A percentile compares a stretch with the other conserved stretches of the same genome.
phyloP scores from a whole-genome alignment of 2,888 invertebrate species.

The Pasiphila rectangulata region DNA sequence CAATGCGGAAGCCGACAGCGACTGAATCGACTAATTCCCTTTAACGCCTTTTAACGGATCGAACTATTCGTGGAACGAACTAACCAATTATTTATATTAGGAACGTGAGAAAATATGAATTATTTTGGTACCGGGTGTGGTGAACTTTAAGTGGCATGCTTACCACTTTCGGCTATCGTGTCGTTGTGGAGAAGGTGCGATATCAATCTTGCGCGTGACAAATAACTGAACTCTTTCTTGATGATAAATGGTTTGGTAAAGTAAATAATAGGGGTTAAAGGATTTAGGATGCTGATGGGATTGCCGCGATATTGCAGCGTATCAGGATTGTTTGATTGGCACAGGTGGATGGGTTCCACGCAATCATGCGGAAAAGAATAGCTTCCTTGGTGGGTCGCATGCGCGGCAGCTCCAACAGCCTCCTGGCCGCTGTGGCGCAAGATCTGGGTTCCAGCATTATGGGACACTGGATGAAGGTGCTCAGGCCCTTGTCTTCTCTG shows the following conservation, averaged over 20 bases:
- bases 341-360: too few relatives aligned
- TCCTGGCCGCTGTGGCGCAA: too few relatives aligned
- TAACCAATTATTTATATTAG: conserved; percentile 61
- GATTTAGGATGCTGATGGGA: too few relatives aligned
- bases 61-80: conserved; percentile 69
- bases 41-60: conserved; percentile 60
- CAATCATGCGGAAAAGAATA: too few relatives aligned
- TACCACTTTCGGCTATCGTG: conserved; percentile 18
- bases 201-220: conserved; percentile 20
- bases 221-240: conserved; percentile 6
- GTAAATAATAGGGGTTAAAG: too few relatives aligned
- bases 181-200: conserved; percentile 16
- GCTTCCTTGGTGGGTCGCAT: too few relatives aligned
- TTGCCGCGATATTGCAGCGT: too few relatives aligned
- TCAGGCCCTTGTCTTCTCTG: too few relatives aligned
- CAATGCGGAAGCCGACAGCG: conserved; percentile 57
- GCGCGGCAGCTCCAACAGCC: too few relatives aligned
- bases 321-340: too few relatives aligned
- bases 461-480: too few relatives aligned
- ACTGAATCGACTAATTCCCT: conserved; percentile 61
- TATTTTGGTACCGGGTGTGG: conserved; percentile 39
- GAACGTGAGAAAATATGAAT: conserved; percentile 64
- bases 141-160: conserved; percentile 29
- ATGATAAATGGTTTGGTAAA: conserved; percentile 10
- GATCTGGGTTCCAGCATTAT: too few relatives aligned